Percentiles rank a stretch among this genome's conserved stretches.
Conservation (phyloP, 2,888 invertebrate genomes). For the Drosophila bunnanda region DNA sequence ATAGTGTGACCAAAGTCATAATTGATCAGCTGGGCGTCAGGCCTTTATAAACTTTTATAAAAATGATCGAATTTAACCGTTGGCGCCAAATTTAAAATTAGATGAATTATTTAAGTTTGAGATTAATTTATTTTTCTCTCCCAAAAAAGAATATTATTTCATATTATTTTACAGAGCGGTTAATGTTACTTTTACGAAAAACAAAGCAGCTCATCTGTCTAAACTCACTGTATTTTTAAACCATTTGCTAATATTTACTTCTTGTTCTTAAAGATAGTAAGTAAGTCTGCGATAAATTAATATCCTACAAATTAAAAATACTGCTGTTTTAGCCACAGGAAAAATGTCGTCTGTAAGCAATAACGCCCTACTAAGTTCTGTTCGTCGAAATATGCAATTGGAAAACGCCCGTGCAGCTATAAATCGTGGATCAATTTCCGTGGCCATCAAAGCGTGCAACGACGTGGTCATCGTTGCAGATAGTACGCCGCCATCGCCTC, state of each 20-base stretch:
- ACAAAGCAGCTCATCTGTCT: background rate
- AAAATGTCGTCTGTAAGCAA: slow-evolving; percentile 96
- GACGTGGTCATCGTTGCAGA: slow-evolving; percentile 99
- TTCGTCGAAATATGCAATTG: slow-evolving; percentile 99
- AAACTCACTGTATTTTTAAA: background rate
- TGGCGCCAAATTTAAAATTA: background rate
- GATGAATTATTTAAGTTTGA: no score
- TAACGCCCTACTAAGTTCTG: slow-evolving; percentile 95
- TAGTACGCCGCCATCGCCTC: slow-evolving; percentile 98
- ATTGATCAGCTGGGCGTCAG: background rate
- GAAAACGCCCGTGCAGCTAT: slow-evolving; percentile 99
- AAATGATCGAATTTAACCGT: background rate
- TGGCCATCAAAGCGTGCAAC: slow-evolving; percentile 99
- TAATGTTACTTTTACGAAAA: background rate
- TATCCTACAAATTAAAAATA: slow-evolving; percentile 1
- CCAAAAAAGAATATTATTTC: no score
- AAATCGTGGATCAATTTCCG: slow-evolving; percentile 98
- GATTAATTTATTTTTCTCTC: no score
- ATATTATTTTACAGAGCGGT: no score
- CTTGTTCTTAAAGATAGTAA: background rate
- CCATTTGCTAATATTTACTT: no score
- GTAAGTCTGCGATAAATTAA: background rate
- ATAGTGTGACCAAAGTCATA: background rate
- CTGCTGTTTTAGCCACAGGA: slow-evolving; percentile 36
- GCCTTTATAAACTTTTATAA: background rate